phyloP scores from a whole-genome alignment of 2,888 invertebrate species.

The Ophion costatus region DNA sequence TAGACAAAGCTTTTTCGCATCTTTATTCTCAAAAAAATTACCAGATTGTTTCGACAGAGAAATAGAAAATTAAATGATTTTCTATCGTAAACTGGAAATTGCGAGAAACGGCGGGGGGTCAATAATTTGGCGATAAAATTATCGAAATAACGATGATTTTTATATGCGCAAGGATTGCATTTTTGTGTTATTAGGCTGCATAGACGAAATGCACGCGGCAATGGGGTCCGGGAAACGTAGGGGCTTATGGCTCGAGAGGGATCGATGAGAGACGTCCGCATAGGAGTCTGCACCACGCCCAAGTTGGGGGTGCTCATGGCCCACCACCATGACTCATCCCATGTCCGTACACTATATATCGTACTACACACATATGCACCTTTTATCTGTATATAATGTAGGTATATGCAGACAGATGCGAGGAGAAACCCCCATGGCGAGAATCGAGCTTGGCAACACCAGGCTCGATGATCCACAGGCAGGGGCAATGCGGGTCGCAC shows the following conservation, averaged over 20 bases:
- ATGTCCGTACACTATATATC: slow-evolving; percentile 64
- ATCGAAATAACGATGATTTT: slow-evolving; percentile 12
- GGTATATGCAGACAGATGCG: slow-evolving; percentile 21
- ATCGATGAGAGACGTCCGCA: slow-evolving; percentile 80
- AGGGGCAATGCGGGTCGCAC: slow-evolving; percentile 45
- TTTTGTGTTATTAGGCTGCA: slow-evolving; percentile 41
- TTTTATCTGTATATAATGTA: slow-evolving; percentile 27
- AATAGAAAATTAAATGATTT: not conserved
- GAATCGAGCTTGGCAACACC: slow-evolving; percentile 55
- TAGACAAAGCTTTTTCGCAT: too few species aligned
- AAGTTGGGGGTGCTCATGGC: slow-evolving; percentile 72
- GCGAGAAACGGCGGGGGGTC: not conserved
- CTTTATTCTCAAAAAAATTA: too few species aligned
- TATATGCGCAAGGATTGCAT: slow-evolving; percentile 52
- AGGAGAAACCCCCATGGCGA: slow-evolving; percentile 54
- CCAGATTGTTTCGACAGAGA: too few species aligned
- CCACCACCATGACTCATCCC: slow-evolving; percentile 77
- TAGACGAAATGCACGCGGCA: slow-evolving; percentile 49
- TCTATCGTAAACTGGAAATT: not conserved
- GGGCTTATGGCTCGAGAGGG: slow-evolving; percentile 67
- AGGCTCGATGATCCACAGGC: not conserved
- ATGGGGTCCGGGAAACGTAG: slow-evolving; percentile 61
- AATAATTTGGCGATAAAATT: not conserved
- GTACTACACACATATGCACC: slow-evolving; percentile 39
- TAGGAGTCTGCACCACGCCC: slow-evolving; percentile 77